phyloP scores from a whole-genome alignment of 2,888 invertebrate genomes.

The Zygaena filipendulae region DNA sequence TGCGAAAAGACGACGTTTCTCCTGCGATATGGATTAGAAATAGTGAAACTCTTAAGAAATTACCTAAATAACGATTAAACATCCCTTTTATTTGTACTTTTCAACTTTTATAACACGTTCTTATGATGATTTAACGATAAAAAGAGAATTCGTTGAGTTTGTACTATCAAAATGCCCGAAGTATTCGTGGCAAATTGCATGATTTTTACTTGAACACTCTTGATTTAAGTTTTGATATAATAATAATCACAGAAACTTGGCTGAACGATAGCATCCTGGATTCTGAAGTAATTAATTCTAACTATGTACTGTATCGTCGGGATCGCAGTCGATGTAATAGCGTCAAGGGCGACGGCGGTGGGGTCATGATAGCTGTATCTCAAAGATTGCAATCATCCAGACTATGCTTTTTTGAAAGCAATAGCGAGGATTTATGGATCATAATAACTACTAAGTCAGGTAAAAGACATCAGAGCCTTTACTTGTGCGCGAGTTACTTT shows the following conservation, averaged over 20 bases:
- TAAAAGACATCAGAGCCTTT: too few relatives aligned
- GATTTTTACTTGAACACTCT: slow-evolving; percentile 4
- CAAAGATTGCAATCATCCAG: too few relatives aligned
- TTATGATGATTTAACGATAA: too few relatives aligned
- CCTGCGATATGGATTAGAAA: slow-evolving; percentile 5
- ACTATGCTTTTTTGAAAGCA: too few relatives aligned
- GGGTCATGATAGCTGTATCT: slow-evolving; percentile 3
- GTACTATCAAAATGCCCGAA: slow-evolving; percentile 8
- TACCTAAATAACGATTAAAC: too few relatives aligned
- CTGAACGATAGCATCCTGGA: slow-evolving; percentile 3
- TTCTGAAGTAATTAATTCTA: slow-evolving; percentile 2
- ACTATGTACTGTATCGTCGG: slow-evolving; percentile 5
- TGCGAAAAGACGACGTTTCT: slow-evolving; percentile 4
- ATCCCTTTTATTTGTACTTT: neutral
- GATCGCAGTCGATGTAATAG: slow-evolving; percentile 3
- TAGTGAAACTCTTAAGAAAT: slow-evolving; percentile 2
- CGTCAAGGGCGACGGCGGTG: slow-evolving; percentile 4
- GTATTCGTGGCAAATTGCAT: slow-evolving; percentile 3
- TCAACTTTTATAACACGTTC: slow-evolving; percentile 1
- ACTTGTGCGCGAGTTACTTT: too few relatives aligned
- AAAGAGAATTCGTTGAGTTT: too few relatives aligned
- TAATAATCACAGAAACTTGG: slow-evolving; percentile 4
- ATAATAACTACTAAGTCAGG: too few relatives aligned
- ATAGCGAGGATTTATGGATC: too few relatives aligned
- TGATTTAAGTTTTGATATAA: slow-evolving; percentile 4